A percentile compares a stretch with the other conserved stretches of the same genome.
Evolutionary conservation across 2,797 vertebrate genomes (phyloP).

Genomic region (Pelochelys cantorii): DNA sequence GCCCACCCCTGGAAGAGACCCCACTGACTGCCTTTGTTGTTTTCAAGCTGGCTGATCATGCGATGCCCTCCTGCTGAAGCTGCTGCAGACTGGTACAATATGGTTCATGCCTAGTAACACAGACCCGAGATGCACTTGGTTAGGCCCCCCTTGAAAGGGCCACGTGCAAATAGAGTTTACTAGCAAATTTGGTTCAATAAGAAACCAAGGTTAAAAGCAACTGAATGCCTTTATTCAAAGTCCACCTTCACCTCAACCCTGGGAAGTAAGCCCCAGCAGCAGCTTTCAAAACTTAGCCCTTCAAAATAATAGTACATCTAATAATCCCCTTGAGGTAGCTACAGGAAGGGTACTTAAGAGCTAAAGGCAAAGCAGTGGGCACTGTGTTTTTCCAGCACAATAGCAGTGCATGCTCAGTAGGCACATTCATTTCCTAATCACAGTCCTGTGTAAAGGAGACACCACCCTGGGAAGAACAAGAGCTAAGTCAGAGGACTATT

Average conservation of each 20-base stretch:
- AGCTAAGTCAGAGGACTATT: fast-evolving
- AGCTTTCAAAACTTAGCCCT: not conserved
- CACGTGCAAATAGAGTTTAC: constrained; percentile 32
- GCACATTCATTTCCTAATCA: not conserved
- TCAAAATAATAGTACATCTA: not conserved
- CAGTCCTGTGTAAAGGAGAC: not conserved
- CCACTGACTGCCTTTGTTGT: not conserved
- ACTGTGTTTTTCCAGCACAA: not conserved
- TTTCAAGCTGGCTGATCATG: not conserved
- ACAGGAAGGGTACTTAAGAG: not conserved
- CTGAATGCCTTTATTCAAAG: constrained; percentile 39
- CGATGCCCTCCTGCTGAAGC: not conserved
- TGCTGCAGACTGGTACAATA: fast-evolving
- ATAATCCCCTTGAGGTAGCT: not conserved
- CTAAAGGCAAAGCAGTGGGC: not conserved
- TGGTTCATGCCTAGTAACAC: fast-evolving
- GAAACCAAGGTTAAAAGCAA: constrained; percentile 61
- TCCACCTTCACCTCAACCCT: constrained; percentile 25
- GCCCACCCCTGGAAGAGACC: fast-evolving
- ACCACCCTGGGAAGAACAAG: not conserved
- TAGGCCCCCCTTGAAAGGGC: constrained; percentile 7
- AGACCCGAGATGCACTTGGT: fast-evolving
- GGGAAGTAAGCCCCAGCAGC: not conserved
- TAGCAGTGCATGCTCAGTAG: not conserved
- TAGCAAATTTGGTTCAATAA: constrained; percentile 18